These are phyloP conservation scores for Hippocampus abdominalis DNA, from an alignment of 2,113 vertebrate genomes.

Conservation along the genomic window DNA sequence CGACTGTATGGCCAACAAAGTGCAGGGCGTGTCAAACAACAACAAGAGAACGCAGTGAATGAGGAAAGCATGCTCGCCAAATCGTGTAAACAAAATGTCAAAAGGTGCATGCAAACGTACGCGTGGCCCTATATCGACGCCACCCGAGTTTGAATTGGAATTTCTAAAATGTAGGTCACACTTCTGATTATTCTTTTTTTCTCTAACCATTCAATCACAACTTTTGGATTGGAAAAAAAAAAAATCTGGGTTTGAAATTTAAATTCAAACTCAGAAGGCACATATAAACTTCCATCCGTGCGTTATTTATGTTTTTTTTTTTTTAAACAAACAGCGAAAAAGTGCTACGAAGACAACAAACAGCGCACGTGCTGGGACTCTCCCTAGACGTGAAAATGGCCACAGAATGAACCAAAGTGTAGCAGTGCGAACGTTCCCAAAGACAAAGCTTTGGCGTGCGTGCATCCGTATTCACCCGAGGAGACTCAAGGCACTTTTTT, in stretches of 20 bases:
- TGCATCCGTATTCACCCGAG: neutral
- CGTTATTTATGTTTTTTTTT: neutral
- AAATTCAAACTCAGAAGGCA: neutral
- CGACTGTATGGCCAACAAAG: slow-evolving; percentile 24
- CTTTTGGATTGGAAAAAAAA: neutral
- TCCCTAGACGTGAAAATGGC: neutral
- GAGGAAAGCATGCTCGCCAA: slow-evolving; percentile 20
- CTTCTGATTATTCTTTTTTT: neutral
- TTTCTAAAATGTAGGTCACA: neutral
- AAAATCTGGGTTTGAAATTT: neutral
- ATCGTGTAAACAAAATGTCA: slow-evolving; percentile 9
- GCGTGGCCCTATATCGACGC: neutral
- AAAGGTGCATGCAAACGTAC: neutral
- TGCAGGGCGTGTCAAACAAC: slow-evolving; percentile 16
- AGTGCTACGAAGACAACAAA: neutral
- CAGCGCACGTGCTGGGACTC: neutral
- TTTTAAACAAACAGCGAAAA: neutral
- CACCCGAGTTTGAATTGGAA: neutral
- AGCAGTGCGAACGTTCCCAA: slow-evolving; percentile 36
- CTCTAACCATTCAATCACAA: neutral
- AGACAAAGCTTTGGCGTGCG: neutral
- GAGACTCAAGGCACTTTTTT: neutral
- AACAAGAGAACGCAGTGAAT: slow-evolving; percentile 14
- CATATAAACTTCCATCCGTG: neutral
- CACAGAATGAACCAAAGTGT: slow-evolving; percentile 15